A percentile compares a stretch with the other conserved stretches of the same genome.
Evolutionary conservation across 2,113 vertebrate species (phyloP).

Genomic region (Callipepla californica): DNA sequence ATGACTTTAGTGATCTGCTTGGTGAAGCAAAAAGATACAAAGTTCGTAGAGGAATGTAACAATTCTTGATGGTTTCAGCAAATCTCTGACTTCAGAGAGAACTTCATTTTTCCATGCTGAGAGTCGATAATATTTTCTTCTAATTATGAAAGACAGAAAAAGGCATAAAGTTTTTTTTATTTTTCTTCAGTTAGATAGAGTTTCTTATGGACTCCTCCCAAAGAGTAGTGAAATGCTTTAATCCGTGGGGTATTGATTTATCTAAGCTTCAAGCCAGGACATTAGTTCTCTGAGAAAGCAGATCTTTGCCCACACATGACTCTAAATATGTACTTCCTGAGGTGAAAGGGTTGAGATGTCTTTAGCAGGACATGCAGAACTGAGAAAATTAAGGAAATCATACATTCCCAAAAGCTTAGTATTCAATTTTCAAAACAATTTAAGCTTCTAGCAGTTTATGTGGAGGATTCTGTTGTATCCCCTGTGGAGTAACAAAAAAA

Average conservation of each 20-base stretch:
- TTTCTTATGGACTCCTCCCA: not conserved
- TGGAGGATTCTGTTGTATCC: not conserved
- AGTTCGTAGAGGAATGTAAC: not conserved
- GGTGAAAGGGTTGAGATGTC: constrained; percentile 3
- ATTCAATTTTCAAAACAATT: not conserved
- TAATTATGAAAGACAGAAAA: not conserved
- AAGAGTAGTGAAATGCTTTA: constrained; percentile 4
- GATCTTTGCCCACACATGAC: not conserved
- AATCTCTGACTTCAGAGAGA: not conserved
- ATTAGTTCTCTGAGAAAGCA: not conserved
- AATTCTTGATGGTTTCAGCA: not conserved
- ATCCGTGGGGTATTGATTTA: constrained; percentile 30
- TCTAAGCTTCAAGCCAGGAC: not conserved
- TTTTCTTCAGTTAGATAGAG: not conserved
- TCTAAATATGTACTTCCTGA: constrained; percentile 18
- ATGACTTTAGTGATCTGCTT: not conserved
- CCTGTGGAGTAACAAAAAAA: fast-evolving
- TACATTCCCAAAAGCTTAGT: not conserved
- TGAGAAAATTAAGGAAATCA: not conserved
- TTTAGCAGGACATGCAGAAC: not conserved
- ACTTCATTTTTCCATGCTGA: not conserved
- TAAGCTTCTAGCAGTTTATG: not conserved
- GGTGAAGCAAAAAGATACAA: not conserved
- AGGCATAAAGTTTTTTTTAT: not conserved
- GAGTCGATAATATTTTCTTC: not conserved